Base-by-base conservation (phyloP, 2,113 vertebrate species). In the Brachyhypopomus gauderio region DNA sequence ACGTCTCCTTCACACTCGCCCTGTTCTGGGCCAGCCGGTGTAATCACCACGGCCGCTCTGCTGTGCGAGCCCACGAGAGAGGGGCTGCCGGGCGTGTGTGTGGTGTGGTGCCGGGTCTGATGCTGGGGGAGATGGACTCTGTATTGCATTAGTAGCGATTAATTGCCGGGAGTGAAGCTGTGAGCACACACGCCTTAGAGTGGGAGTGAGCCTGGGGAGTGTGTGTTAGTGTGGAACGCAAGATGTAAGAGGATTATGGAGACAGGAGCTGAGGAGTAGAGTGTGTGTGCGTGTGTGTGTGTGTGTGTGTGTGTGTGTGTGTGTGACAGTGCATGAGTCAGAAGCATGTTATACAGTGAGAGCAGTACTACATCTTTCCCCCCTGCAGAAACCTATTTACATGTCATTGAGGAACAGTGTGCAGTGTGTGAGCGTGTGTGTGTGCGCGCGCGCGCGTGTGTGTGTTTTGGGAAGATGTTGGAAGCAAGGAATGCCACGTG, bases 111-210 rank as follows among this genome's bases (percentile, higher is more conserved):
- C 69, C 4, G 5, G 63, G 78, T 27, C 48, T 9, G 82, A 69
- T 75, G 58, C 58, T 77, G 77, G 48, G 59, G 22, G 48, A 48
- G 80, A 77, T 59, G 72, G 52, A 22, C 6, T 17, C 74, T 83
- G 79, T 84, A 90, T 90, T 88, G 87, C 87, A 89, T 91, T 90
- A 90, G 85, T 88, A 89, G 85, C 89, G 90, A 91, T 92, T 89
- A 90, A 87, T 82, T 87, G 86, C 86, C 75, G 80, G 77, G 59
- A 48, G 69, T 34, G 41, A 52, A 87, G 60, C 74, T 77, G 84
- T 78, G 88, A 71, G 72, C 72, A 70, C 77, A 84, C 85, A 84
- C 77, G 52, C 45, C 27, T 48, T 25, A 60, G 25, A 70, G 71
- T 79, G 34, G 73, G 72, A 77, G 69, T 38, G 27, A 62, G 80